Evolutionary conservation across 2,888 invertebrate species (phyloP).

Genomic region (Ochlodes sylvanus): DNA sequence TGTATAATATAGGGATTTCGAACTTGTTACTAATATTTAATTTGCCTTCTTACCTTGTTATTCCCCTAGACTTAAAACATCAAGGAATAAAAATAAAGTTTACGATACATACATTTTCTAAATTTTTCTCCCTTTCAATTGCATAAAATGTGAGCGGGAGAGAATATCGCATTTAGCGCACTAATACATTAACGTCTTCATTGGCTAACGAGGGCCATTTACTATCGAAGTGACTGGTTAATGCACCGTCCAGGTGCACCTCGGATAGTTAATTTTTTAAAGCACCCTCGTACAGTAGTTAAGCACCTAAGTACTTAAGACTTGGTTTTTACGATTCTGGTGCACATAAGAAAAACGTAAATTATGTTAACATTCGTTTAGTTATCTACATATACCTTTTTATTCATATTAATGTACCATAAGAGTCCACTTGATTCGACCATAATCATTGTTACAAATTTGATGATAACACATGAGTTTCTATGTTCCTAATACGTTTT

Average conservation of each 20-base stretch:
- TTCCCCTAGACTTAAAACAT: too few species aligned
- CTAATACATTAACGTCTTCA: slow-evolving; percentile 39
- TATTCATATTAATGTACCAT: too few species aligned
- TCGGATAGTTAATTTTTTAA: slow-evolving; percentile 30
- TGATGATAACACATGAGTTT: too few species aligned
- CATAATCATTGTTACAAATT: too few species aligned
- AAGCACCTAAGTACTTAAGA: slow-evolving; percentile 1
- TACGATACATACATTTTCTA: neutral
- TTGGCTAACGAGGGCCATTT: slow-evolving; percentile 37
- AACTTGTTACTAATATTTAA: too few species aligned
- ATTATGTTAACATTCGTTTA: too few species aligned
- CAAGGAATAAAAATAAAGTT: neutral
- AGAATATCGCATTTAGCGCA: slow-evolving; percentile 36
- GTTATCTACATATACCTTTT: too few species aligned
- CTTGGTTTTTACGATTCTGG: slow-evolving; percentile 4
- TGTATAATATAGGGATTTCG: too few species aligned
- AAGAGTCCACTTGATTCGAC: too few species aligned
- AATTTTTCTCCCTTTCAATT: slow-evolving; percentile 18
- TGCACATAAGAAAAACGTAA: neutral
- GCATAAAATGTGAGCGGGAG: slow-evolving; percentile 14
- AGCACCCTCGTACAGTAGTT: slow-evolving; percentile 8
- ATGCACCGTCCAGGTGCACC: slow-evolving; percentile 35
- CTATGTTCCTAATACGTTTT: too few species aligned
- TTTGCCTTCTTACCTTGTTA: too few species aligned
- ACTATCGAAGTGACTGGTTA: slow-evolving; percentile 35